phyloP scores from a whole-genome alignment of 2,797 vertebrate species.

The Oryzias dopingdopingensis region DNA sequence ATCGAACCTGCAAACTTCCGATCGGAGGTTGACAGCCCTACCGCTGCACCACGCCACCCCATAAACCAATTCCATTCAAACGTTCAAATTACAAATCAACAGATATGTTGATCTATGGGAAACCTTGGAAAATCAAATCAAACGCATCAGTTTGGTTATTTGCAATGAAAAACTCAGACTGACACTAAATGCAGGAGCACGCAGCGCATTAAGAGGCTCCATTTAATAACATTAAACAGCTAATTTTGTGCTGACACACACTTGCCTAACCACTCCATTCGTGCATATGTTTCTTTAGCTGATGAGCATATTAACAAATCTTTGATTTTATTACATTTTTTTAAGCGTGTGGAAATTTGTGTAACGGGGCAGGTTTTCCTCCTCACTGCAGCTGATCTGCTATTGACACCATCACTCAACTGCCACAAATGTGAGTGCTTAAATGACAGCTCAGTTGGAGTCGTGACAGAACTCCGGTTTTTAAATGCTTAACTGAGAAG shows the following conservation, averaged over 20 bases:
- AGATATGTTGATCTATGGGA: slow-evolving; percentile 17
- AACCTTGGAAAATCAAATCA: slow-evolving; percentile 27
- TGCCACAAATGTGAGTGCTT: slow-evolving; percentile 33
- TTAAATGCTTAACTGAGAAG: slow-evolving; percentile 21
- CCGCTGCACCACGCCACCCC: too few relatives aligned
- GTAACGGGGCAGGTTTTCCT: slow-evolving; percentile 41
- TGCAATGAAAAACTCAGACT: slow-evolving; percentile 58
- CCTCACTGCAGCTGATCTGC: slow-evolving; percentile 58
- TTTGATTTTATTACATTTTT: slow-evolving; percentile 67
- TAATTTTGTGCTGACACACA: slow-evolving; percentile 68
- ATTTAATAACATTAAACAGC: slow-evolving; percentile 79
- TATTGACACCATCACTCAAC: slow-evolving; percentile 50
- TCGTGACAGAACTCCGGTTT: slow-evolving; percentile 31
- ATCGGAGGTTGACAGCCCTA: too few relatives aligned
- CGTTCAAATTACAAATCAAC: slow-evolving; percentile 19
- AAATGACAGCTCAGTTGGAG: slow-evolving; percentile 36
- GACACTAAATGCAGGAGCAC: slow-evolving; percentile 67
- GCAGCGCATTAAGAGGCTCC: slow-evolving; percentile 70
- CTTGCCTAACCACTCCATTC: slow-evolving; percentile 72
- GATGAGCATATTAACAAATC: slow-evolving; percentile 66
- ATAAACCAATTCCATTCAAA: slow-evolving; percentile 4
- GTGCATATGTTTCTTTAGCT: slow-evolving; percentile 60
- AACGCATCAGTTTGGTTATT: slow-evolving; percentile 56
- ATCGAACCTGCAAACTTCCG: too few relatives aligned
- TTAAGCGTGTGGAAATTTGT: slow-evolving; percentile 62